A percentile compares a stretch with the other conserved stretches of the same genome.
Conservation (phyloP, 2,888 invertebrate species). For the Temnothorax ravouxi region DNA sequence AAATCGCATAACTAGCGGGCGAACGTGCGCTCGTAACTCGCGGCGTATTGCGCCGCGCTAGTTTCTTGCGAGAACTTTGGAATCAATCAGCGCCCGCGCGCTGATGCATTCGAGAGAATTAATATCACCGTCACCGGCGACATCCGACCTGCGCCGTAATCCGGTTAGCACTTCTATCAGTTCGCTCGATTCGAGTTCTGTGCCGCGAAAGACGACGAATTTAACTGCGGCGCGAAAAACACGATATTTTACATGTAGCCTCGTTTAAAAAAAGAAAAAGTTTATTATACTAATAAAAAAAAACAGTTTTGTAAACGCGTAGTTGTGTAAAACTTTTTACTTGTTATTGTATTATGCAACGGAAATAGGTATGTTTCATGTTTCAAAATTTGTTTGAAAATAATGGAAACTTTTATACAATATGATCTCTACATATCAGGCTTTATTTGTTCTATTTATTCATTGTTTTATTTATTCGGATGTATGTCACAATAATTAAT, state of each 20-base stretch:
- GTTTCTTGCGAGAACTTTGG: constrained; percentile 83
- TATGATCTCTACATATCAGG: background rate
- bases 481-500: background rate
- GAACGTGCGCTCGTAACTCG: constrained; percentile 74
- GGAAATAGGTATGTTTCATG: background rate
- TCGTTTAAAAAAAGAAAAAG: constrained; percentile 17
- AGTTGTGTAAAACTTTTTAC: constrained; percentile 4
- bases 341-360: constrained; percentile 2
- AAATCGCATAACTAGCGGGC: constrained; percentile 75
- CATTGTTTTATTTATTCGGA: background rate
- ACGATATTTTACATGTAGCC: constrained; percentile 21
- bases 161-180: constrained; percentile 76
- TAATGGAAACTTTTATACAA: background rate
- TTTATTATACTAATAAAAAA: background rate
- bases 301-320: background rate
- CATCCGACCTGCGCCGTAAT: constrained; percentile 81
- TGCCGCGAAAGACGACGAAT: constrained; percentile 54
- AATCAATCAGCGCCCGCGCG: constrained; percentile 83
- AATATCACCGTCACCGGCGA: constrained; percentile 83
- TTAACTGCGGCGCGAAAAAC: constrained; percentile 31
- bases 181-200: constrained; percentile 62
- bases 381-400: background rate
- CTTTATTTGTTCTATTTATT: background rate
- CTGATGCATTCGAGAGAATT: constrained; percentile 84
- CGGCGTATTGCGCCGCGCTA: constrained; percentile 73